Percentiles rank a stretch among this genome's conserved stretches.
phyloP scores from a whole-genome alignment of 1,140 invertebrate genomes.

The Megalonaias nervosa region DNA sequence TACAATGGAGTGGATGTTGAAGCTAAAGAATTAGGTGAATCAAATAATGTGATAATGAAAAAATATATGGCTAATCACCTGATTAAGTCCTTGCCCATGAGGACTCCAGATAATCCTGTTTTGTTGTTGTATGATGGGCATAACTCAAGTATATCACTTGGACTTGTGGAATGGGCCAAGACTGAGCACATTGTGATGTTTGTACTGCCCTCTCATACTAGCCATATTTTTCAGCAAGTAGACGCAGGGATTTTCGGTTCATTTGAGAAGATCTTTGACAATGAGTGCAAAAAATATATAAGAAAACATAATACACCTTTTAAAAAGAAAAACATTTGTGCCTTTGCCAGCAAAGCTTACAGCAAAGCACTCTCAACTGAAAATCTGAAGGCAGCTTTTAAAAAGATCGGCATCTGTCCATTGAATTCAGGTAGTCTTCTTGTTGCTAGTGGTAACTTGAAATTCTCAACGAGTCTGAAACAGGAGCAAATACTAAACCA shows the following conservation, averaged over 20 bases:
- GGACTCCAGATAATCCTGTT: too few relatives aligned
- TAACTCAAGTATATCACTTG: conserved; percentile 35
- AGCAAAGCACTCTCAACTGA: conserved; percentile 30
- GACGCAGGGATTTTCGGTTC: conserved; percentile 39
- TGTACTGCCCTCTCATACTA: conserved; percentile 45
- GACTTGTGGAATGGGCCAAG: conserved; percentile 36
- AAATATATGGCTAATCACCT: too few relatives aligned
- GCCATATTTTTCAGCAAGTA: conserved; percentile 14
- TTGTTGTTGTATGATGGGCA: conserved; percentile 47
- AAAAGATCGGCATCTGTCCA: conserved; percentile 37
- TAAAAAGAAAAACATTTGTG: conserved; percentile 28
- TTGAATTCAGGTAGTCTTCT: background rate
- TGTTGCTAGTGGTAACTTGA: too few relatives aligned
- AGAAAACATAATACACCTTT: conserved; percentile 14
- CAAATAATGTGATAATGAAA: too few relatives aligned
- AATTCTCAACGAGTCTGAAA: too few relatives aligned
- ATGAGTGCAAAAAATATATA: conserved; percentile 22
- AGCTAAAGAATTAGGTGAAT: too few relatives aligned
- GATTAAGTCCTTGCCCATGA: too few relatives aligned
- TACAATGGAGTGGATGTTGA: too few relatives aligned
- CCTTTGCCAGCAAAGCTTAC: conserved; percentile 23
- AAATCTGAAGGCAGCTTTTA: conserved; percentile 32
- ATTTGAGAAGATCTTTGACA: conserved; percentile 38
- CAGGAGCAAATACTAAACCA: too few relatives aligned
- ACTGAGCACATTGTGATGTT: conserved; percentile 45